Conservation (phyloP, 2,888 invertebrate species). For the Camponotus fellah region DNA sequence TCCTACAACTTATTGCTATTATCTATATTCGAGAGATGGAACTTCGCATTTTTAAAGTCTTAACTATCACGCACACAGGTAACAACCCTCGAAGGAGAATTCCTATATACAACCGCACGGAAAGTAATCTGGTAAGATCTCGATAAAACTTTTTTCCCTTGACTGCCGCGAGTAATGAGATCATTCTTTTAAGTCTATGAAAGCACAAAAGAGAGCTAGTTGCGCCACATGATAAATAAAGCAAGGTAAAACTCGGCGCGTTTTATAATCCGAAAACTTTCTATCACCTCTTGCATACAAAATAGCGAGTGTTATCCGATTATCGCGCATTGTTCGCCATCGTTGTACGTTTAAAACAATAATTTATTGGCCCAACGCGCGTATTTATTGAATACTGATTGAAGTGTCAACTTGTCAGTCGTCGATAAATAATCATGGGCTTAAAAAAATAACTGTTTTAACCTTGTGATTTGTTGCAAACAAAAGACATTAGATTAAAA, state of each 20-base stretch:
- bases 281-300: constrained; percentile 12
- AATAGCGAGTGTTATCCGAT: constrained; percentile 8
- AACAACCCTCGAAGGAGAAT: constrained; percentile 30
- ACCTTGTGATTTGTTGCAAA: background rate
- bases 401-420: constrained; percentile 10
- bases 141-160: constrained; percentile 48
- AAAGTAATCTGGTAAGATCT: constrained; percentile 45
- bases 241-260: constrained; percentile 20
- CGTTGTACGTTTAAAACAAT: background rate
- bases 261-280: constrained; percentile 50
- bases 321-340: background rate
- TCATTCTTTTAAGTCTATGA: constrained; percentile 42
- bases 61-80: constrained; percentile 10
- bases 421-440: background rate
- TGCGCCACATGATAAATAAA: constrained; percentile 34
- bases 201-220: constrained; percentile 50
- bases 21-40: background rate
- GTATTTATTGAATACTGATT: background rate
- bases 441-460: background rate
- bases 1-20: background rate
- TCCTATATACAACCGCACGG: constrained; percentile 25
- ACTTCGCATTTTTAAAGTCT: constrained; percentile 7
- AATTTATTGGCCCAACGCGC: background rate
- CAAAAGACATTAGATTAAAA: background rate
- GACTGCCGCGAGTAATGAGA: constrained; percentile 49